A percentile compares a stretch with the other conserved stretches of the same genome.
Evolutionary conservation across 2,113 vertebrate species (phyloP).

Genomic region (Oncorhynchus gorbuscha): DNA sequence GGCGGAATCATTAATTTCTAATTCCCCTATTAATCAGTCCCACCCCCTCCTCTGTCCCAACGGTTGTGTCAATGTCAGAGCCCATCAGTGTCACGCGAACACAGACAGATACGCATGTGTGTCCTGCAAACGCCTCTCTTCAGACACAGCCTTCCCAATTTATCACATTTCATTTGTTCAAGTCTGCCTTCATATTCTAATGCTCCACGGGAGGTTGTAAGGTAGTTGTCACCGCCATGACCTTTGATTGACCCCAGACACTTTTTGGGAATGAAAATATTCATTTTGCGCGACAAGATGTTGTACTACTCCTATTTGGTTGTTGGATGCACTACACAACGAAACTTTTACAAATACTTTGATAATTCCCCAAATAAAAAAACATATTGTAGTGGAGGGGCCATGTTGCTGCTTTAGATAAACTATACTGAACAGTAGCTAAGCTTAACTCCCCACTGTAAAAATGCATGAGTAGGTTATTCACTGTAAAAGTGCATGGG

Average conservation of each 20-base stretch:
- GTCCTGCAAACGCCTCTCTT: slow-evolving; percentile 32
- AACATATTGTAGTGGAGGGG: neutral
- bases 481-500: slow-evolving; percentile 41
- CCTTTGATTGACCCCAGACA: too few species aligned
- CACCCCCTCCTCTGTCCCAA: slow-evolving; percentile 50
- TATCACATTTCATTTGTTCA: slow-evolving; percentile 60
- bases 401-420: slow-evolving; percentile 12
- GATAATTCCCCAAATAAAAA: too few species aligned
- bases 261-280: too few species aligned
- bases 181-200: neutral
- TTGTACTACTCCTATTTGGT: too few species aligned
- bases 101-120: slow-evolving; percentile 36
- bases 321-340: too few species aligned
- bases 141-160: slow-evolving; percentile 51
- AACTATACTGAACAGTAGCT: slow-evolving; percentile 24
- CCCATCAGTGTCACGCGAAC: slow-evolving; percentile 67
- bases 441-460: slow-evolving; percentile 26
- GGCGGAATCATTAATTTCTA: slow-evolving; percentile 89
- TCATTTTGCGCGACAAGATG: too few species aligned
- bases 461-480: slow-evolving; percentile 31
- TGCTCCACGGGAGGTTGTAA: neutral
- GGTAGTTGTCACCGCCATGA: too few species aligned
- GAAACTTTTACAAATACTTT: too few species aligned
- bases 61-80: slow-evolving; percentile 74
- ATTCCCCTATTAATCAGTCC: slow-evolving; percentile 82